Conservation (phyloP, 2,113 vertebrate genomes). For the Pipra filicauda region DNA sequence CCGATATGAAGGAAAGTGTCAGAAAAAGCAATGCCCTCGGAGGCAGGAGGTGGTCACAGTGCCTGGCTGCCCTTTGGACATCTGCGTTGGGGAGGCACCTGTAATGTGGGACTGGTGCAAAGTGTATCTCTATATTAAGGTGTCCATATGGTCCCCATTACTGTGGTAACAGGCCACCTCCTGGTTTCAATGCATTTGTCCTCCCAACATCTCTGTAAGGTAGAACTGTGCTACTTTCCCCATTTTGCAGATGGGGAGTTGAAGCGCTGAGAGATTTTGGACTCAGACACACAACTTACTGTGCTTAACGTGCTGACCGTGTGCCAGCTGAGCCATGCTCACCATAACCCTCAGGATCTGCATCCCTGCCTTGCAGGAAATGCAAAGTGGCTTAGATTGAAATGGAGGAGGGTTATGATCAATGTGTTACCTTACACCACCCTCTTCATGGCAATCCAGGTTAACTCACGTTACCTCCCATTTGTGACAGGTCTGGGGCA, state of each 20-base stretch:
- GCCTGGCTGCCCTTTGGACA: conserved; percentile 66
- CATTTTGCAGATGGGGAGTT: conserved; percentile 47
- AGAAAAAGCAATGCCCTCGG: conserved; percentile 29
- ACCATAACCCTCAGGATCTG: not conserved
- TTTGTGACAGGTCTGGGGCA: not conserved
- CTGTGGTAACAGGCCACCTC: conserved; percentile 67
- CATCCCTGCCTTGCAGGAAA: conserved; percentile 40
- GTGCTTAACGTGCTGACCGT: not conserved
- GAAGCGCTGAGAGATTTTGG: conserved; percentile 51
- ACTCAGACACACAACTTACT: not conserved
- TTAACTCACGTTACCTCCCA: not conserved
- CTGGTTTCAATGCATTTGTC: conserved; percentile 64
- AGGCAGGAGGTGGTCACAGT: conserved; percentile 47
- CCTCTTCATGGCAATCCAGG: not conserved
- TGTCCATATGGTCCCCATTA: conserved; percentile 68
- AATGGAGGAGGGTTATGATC: not conserved
- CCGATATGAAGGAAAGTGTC: not conserved
- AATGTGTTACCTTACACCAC: not conserved
- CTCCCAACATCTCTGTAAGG: conserved; percentile 67
- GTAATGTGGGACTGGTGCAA: conserved; percentile 58
- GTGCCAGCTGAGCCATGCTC: conserved; percentile 22
- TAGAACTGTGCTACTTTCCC: conserved; percentile 24
- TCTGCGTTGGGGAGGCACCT: conserved; percentile 57
- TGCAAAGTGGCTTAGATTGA: not conserved
- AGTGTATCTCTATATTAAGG: conserved; percentile 67